Evolutionary conservation across 2,888 invertebrate species (phyloP).

Genomic region (Lepidocyrtinus sp.): DNA sequence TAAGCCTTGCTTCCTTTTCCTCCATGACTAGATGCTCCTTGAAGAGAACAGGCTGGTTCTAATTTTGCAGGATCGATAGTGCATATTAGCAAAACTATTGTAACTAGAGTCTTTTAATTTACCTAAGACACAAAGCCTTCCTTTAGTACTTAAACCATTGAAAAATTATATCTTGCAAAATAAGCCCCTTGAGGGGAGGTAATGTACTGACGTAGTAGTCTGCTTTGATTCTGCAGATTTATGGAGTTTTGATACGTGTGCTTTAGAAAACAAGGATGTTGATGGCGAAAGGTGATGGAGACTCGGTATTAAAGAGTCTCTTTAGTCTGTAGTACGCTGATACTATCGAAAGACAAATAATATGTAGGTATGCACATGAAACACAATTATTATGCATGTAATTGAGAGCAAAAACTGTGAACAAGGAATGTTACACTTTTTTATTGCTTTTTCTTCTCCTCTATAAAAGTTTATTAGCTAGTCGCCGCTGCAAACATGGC

Average conservation of each 20-base stretch:
- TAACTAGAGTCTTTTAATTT: too few species aligned
- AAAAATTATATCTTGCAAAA: too few species aligned
- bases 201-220: not conserved
- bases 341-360: not conserved
- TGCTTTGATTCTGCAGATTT: not conserved
- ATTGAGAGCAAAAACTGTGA: conserved; percentile 55
- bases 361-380: not conserved
- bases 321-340: not conserved
- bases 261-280: not conserved
- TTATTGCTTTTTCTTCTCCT: not conserved
- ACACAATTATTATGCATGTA: conserved; percentile 52
- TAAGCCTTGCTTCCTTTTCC: not conserved
- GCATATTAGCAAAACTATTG: too few species aligned
- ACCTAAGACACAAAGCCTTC: too few species aligned
- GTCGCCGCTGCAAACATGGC: not conserved
- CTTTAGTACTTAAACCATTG: too few species aligned
- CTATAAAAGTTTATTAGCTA: not conserved
- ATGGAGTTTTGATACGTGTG: not conserved
- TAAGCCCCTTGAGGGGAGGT: not conserved
- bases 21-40: too few species aligned
- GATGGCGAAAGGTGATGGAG: not conserved
- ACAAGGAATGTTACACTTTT: conserved; percentile 53
- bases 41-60: too few species aligned
- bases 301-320: not conserved
- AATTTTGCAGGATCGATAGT: too few species aligned